Evolutionary conservation across 2,888 invertebrate species (phyloP), one percentile per base, ranked within the genome.

Genomic region (Philonicus albiceps): DNA sequence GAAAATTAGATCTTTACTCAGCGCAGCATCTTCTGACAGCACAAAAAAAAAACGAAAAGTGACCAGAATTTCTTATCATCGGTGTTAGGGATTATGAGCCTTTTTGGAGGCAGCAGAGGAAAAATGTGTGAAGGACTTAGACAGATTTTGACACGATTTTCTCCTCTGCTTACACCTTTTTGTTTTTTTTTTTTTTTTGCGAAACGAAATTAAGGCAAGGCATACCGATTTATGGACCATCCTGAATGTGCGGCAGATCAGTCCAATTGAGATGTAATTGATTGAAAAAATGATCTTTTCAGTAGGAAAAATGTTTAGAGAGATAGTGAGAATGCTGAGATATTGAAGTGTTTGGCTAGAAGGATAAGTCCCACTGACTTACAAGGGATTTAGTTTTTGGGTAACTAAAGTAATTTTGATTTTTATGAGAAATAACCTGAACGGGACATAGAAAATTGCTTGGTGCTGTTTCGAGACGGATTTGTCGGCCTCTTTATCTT

Each of bases 71-170:
- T 19, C 37, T 76, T 22, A 40, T 49, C 30, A 6, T 19, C 13
- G 53, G 53, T 80, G 80, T 80, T 49, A 53, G 43, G 80, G 53
- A 80, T 80, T 80, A 80, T n/a, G n/a, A 37, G 22, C 22, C 78
- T 80, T 49, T n/a, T 80, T 80, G 37, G 13, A 30, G 22, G 2
- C 11, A 27, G 30, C 34, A 6, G n/a, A 40, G 40, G n/a, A 11
- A 76, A 40, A 37, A 80, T 53, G 80, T 80, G 80, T 49, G 49
- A 80, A 80, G 53, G 30, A 80, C 53, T 53, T 16, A 22, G 27
- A 16, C 27, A 80, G 49, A 27, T 53, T 49, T 80, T 31, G 31
- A 53, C 49, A 80, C 49, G 30, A 80, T 80, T 80, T 80, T 80
- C 27, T 13, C 27, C 27, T 80, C 22, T 27, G 53, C 16, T 27